Conservation (phyloP, 2,113 vertebrate species). For the Helogale parvula region DNA sequence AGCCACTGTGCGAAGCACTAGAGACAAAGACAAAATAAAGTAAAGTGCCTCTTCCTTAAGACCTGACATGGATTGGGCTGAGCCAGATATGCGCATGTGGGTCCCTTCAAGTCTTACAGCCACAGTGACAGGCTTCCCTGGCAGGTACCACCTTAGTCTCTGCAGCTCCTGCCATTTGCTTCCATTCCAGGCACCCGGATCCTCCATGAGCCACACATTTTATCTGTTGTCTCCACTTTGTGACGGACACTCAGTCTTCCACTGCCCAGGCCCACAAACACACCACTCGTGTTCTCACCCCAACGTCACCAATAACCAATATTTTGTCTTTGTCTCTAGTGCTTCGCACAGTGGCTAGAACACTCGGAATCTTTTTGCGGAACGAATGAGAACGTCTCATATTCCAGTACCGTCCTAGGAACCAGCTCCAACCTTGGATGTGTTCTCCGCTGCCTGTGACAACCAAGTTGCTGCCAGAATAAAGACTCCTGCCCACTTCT, state of each 20-base stretch:
- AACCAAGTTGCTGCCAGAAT: not conserved
- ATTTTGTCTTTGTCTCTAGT: not conserved
- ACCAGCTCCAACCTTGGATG: not conserved
- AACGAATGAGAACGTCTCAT: too few relatives aligned
- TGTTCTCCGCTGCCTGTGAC: not conserved
- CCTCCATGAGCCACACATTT: not conserved
- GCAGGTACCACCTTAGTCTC: too few relatives aligned
- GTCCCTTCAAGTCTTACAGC: not conserved
- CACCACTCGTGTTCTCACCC: not conserved
- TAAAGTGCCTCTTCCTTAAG: not conserved
- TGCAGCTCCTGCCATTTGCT: not conserved
- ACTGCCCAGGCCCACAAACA: not conserved
- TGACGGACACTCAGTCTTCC: rapidly evolving
- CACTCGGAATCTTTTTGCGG: not conserved
- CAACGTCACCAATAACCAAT: not conserved
- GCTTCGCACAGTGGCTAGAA: not conserved
- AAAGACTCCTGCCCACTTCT: not conserved
- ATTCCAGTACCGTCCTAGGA: not conserved
- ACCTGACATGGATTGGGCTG: not conserved
- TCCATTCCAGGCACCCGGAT: not conserved
- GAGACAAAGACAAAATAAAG: not conserved
- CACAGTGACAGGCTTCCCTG: not conserved
- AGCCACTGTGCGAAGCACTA: not conserved
- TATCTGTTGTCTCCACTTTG: rapidly evolving
- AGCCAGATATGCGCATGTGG: not conserved